A percentile compares a stretch with the other conserved stretches of the same genome.
phyloP scores from a whole-genome alignment of 2,797 vertebrate genomes.

The Pipistrellus pygmaeus region DNA sequence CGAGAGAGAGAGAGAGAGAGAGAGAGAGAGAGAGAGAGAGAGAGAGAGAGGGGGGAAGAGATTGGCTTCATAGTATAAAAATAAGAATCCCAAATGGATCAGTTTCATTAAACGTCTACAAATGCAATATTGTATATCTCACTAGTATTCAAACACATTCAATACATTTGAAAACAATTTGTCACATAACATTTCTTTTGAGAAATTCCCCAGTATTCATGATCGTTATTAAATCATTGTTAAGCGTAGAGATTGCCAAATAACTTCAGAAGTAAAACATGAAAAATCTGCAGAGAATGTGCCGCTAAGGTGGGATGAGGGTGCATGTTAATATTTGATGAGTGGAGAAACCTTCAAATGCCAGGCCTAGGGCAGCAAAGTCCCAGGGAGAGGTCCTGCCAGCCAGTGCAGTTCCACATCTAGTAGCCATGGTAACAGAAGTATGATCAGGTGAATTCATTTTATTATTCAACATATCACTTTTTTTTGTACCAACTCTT shows the following conservation, averaged over 20 bases:
- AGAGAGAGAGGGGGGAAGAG: no score
- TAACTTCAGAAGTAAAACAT: neutral
- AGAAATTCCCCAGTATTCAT: neutral
- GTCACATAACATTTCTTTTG: neutral
- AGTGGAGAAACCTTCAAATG: neutral
- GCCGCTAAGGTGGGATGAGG: neutral
- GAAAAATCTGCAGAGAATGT: neutral
- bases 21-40: no score
- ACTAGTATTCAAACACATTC: neutral
- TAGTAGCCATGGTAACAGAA: neutral
- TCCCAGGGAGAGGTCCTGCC: neutral
- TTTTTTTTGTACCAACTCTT: neutral
- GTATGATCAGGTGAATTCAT: neutral
- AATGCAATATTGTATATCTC: no score
- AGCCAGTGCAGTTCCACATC: neutral
- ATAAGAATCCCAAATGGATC: neutral
- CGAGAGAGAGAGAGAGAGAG: neutral
- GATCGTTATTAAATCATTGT: neutral
- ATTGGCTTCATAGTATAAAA: neutral
- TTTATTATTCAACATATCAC: neutral
- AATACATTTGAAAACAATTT: neutral
- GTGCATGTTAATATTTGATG: neutral
- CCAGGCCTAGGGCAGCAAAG: neutral
- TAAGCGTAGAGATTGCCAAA: neutral
- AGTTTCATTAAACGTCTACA: neutral